Percentiles rank a stretch among this genome's conserved stretches.
phyloP scores from a whole-genome alignment of 2,888 invertebrate genomes.

The Caenorhabditis zanzibari region DNA sequence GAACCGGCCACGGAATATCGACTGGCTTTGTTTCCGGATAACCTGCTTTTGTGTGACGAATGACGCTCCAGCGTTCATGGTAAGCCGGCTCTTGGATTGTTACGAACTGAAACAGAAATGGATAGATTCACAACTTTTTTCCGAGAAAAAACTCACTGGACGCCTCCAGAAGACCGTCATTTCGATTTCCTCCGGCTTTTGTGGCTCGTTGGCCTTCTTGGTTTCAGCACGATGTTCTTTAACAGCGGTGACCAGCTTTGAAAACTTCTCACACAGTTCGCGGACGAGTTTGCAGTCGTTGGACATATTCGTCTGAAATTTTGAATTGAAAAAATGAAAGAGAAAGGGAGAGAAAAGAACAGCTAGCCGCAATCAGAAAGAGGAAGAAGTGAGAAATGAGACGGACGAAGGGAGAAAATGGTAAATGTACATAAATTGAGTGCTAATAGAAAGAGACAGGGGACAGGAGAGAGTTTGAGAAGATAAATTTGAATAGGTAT shows the following conservation, averaged over 20 bases:
- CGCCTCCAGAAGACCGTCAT: constrained; percentile 14
- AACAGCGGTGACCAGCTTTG: not conserved
- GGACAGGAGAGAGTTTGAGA: too few species aligned
- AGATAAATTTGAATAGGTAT: too few species aligned
- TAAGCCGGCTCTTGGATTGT: not conserved
- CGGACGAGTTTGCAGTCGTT: constrained; percentile 14
- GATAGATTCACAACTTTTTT: not conserved
- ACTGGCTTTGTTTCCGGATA: not conserved
- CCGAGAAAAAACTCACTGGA: constrained; percentile 1
- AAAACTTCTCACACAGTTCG: constrained; percentile 7
- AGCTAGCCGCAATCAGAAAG: too few species aligned
- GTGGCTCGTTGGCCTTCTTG: not conserved
- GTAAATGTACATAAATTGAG: too few species aligned
- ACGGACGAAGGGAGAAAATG: too few species aligned
- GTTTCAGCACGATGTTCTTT: constrained; percentile 11
- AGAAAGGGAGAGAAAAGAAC: not conserved
- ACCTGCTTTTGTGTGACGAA: not conserved
- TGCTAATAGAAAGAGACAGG: too few species aligned
- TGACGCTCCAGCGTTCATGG: not conserved
- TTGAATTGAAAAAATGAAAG: too few species aligned
- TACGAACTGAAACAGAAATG: not conserved
- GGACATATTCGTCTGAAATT: not conserved
- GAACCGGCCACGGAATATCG: not conserved
- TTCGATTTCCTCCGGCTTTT: constrained; percentile 26
- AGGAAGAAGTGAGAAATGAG: too few species aligned